A percentile compares a stretch with the other conserved stretches of the same genome.
Evolutionary conservation across 2,797 vertebrate species (phyloP).

Genomic region (Pempheris klunzingeri): DNA sequence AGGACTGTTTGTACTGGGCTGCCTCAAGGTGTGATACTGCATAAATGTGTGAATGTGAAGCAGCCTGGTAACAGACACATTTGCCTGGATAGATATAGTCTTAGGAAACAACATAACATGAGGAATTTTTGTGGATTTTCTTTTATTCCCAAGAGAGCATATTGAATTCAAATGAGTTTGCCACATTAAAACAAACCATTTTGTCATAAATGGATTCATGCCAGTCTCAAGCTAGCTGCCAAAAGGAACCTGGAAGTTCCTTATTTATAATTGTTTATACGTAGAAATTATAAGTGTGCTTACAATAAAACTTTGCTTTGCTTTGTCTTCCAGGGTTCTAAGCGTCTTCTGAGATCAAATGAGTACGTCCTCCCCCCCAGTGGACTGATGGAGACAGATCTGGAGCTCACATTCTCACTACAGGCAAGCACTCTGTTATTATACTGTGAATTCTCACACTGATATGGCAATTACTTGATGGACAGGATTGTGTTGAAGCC

Average conservation of each 20-base stretch:
- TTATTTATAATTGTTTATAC: background rate
- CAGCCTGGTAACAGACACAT: conserved; percentile 33
- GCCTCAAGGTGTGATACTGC: conserved; percentile 60
- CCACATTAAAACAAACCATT: background rate
- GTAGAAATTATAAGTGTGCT: background rate
- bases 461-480: conserved; percentile 35
- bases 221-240: background rate
- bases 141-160: background rate
- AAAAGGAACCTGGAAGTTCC: background rate
- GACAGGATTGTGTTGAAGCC: conserved; percentile 22
- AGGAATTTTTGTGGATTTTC: background rate
- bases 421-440: conserved; percentile 84
- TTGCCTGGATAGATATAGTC: conserved; percentile 20
- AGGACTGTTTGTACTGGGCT: conserved; percentile 62
- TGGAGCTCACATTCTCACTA: conserved; percentile 94
- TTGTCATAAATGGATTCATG: background rate
- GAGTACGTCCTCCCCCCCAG: conserved; percentile 91
- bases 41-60: conserved; percentile 63
- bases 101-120: conserved; percentile 3
- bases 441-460: conserved; percentile 63
- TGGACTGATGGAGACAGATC: conserved; percentile 93
- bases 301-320: conserved; percentile 8
- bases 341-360: conserved; percentile 92
- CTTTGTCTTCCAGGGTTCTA: conserved; percentile 86
- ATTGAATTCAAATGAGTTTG: background rate